Evolutionary conservation across 2,888 invertebrate genomes (phyloP).

Genomic region (Automeris io): DNA sequence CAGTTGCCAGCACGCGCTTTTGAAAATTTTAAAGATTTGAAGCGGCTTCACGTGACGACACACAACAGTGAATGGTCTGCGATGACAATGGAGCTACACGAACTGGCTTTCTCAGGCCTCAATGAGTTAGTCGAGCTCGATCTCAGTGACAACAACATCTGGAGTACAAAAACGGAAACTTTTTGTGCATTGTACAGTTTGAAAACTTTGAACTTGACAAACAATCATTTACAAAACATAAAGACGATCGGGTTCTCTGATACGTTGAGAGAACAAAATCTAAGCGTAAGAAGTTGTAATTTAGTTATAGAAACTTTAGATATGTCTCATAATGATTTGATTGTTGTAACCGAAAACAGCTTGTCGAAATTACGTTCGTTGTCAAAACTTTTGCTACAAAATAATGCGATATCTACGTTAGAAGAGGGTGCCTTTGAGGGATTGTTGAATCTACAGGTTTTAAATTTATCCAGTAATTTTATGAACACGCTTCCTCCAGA

Average conservation of each 20-base stretch:
- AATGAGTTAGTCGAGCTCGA: conserved; percentile 82
- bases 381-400: conserved; percentile 81
- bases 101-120: conserved; percentile 82
- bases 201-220: conserved; percentile 82
- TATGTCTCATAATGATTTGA: conserved; percentile 84
- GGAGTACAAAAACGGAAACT: conserved; percentile 83
- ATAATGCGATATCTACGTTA: conserved; percentile 85
- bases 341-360: conserved; percentile 81
- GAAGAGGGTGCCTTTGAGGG: conserved; percentile 85
- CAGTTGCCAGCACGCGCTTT: conserved; percentile 83
- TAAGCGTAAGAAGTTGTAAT: conserved; percentile 81
- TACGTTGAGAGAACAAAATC: conserved; percentile 75
- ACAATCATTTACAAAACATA: conserved; percentile 87
- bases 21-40: conserved; percentile 80
- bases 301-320: conserved; percentile 82
- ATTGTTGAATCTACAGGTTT: conserved; percentile 79
- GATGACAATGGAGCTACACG: conserved; percentile 84
- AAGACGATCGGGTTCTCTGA: conserved; percentile 85
- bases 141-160: conserved; percentile 85
- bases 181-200: conserved; percentile 85
- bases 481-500: conserved; percentile 85
- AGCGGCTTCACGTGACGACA: conserved; percentile 82
- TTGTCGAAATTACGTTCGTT: conserved; percentile 83
- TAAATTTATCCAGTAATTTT: conserved; percentile 88
- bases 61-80: conserved; percentile 88